Evolutionary conservation across 2,113 vertebrate genomes (phyloP).

Genomic region (Siniperca chuatsi): DNA sequence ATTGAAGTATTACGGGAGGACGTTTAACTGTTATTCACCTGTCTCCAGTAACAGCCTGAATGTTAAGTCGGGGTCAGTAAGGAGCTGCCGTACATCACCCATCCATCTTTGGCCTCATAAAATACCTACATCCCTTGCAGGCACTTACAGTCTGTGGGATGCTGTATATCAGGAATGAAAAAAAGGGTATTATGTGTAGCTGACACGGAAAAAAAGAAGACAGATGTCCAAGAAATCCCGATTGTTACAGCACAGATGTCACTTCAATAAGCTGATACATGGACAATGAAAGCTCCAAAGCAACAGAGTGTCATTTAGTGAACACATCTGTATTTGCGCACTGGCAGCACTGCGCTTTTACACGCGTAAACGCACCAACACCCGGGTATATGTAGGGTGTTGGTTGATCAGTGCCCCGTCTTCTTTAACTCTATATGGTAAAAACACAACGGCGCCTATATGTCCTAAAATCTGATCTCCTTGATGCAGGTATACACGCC

Average conservation of each 20-base stretch:
- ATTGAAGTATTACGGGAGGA: constrained; percentile 34
- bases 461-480: constrained; percentile 58
- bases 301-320: neutral
- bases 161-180: neutral
- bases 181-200: neutral
- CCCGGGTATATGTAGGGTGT: neutral
- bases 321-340: neutral
- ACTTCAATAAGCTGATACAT: too few species aligned
- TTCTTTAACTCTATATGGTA: constrained; percentile 35
- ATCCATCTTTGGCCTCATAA: constrained; percentile 31
- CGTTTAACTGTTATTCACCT: neutral
- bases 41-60: constrained; percentile 10
- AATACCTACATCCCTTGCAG: constrained; percentile 9
- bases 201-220: neutral
- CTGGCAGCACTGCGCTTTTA: constrained; percentile 24
- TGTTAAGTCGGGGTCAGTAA: constrained; percentile 57
- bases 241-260: too few species aligned
- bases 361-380: constrained; percentile 9
- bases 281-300: neutral
- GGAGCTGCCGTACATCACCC: constrained; percentile 39
- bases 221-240: neutral
- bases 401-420: constrained; percentile 1
- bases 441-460: constrained; percentile 19
- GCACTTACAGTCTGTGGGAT: neutral
- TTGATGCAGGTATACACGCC: constrained; percentile 54